Evolutionary conservation across 2,888 invertebrate genomes (phyloP).

Genomic region (Trissolcus brochymenae): DNA sequence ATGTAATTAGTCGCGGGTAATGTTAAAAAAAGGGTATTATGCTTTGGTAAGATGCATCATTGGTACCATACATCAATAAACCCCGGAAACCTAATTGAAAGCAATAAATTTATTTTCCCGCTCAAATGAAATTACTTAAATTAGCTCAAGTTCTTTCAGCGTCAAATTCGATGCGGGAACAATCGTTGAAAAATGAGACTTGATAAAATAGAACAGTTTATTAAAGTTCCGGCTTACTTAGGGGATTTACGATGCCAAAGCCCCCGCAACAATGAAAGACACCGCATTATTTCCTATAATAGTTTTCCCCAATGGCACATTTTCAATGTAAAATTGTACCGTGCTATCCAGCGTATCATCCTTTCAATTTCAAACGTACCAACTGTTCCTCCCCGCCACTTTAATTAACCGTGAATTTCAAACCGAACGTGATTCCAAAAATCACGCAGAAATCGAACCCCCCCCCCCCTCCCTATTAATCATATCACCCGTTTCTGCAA

Average conservation of each 20-base stretch:
- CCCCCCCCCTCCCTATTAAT: constrained; percentile 5
- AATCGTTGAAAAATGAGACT: constrained; percentile 45
- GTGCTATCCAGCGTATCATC: constrained; percentile 10
- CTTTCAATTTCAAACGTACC: constrained; percentile 31
- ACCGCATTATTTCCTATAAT: constrained; percentile 40
- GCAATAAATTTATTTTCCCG: constrained; percentile 22
- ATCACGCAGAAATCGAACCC: constrained; percentile 8
- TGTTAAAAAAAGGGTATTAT: too few species aligned
- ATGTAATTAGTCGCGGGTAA: too few species aligned
- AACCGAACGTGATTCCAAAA: constrained; percentile 2
- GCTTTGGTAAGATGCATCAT: background rate
- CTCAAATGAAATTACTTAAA: constrained; percentile 17
- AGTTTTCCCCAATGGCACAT: constrained; percentile 36
- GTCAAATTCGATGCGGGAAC: constrained; percentile 38
- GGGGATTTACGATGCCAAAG: constrained; percentile 43
- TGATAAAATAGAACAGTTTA: constrained; percentile 43
- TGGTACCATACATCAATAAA: constrained; percentile 2
- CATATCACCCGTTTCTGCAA: background rate
- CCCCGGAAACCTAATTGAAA: constrained; percentile 15
- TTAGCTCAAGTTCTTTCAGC: constrained; percentile 32
- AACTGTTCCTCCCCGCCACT: constrained; percentile 21
- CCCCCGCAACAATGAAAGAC: constrained; percentile 44
- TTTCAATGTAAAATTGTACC: constrained; percentile 33
- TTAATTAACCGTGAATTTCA: constrained; percentile 38
- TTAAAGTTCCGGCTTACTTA: constrained; percentile 48